Evolutionary conservation across 2,113 vertebrate species (phyloP).

Genomic region (Phrynocephalus versicolor): DNA sequence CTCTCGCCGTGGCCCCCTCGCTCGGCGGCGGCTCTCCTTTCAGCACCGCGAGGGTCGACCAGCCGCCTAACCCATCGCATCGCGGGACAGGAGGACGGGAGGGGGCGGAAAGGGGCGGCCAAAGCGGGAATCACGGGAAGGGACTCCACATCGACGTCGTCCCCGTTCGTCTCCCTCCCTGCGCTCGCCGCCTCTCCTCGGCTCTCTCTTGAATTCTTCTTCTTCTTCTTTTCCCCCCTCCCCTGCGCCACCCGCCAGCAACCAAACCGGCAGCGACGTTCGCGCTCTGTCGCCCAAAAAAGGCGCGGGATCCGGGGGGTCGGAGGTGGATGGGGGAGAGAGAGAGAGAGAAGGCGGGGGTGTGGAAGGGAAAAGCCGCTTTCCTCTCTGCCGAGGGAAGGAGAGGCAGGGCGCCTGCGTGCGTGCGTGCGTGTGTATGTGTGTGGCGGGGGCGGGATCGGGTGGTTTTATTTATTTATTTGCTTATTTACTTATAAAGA

Average conservation of each 20-base stretch:
- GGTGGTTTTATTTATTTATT: slow-evolving; percentile 27
- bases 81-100: slow-evolving; percentile 1
- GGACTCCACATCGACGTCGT: slow-evolving; percentile 32
- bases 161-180: not conserved
- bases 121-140: slow-evolving; percentile 41
- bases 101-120: not conserved
- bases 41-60: slow-evolving; percentile 43
- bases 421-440: too few species aligned
- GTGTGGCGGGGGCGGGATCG: not conserved
- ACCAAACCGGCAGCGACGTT: slow-evolving; percentile 5
- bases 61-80: slow-evolving; percentile 61
- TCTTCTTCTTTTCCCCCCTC: too few species aligned
- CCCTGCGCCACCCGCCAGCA: not conserved
- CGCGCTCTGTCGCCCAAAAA: not conserved
- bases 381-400: not conserved
- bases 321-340: accelerated
- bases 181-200: too few species aligned
- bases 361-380: not conserved
- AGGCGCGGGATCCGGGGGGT: not conserved
- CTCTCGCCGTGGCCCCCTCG: slow-evolving; percentile 39
- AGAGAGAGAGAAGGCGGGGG: not conserved
- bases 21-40: slow-evolving; percentile 31
- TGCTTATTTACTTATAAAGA: not conserved
- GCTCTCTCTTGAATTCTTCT: too few species aligned
- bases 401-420: not conserved